These are phyloP conservation scores for Ochlodes sylvanus DNA, from an alignment of 2,888 invertebrate genomes.

Conservation along the genomic window DNA sequence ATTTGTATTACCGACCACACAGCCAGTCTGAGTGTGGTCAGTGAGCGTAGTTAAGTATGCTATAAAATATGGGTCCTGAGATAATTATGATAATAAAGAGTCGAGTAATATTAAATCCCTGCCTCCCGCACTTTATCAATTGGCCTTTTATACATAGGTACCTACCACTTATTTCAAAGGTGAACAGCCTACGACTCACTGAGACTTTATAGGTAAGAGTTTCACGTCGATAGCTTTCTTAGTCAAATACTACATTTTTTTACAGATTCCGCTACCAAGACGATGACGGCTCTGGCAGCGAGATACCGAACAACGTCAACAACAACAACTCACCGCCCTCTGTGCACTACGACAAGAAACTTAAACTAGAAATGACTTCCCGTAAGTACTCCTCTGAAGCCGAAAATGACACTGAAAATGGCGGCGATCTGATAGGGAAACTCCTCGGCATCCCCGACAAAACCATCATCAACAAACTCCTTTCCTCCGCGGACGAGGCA, in stretches of 20 bases:
- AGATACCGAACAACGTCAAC: slow-evolving; percentile 80
- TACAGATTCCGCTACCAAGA: slow-evolving; percentile 74
- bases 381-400: slow-evolving; percentile 79
- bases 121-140: too few species aligned
- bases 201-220: too few species aligned
- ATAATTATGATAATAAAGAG: too few species aligned
- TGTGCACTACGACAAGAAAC: slow-evolving; percentile 82
- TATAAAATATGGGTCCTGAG: too few species aligned
- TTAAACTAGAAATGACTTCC: slow-evolving; percentile 76
- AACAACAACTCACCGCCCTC: slow-evolving; percentile 85
- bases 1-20: too few species aligned
- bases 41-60: too few species aligned
- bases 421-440: slow-evolving; percentile 94
- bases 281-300: slow-evolving; percentile 76
- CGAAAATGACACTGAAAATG: slow-evolving; percentile 84
- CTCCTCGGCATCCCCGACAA: slow-evolving; percentile 94
- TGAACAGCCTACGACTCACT: too few species aligned
- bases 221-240: too few species aligned
- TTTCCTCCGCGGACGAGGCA: slow-evolving; percentile 93
- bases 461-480: slow-evolving; percentile 92
- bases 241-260: slow-evolving; percentile 24
- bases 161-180: too few species aligned
- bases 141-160: too few species aligned
- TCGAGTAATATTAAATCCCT: too few species aligned
- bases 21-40: too few species aligned